Conservation (phyloP, 1,140 invertebrate species). For the Drosophila biarmipes region DNA sequence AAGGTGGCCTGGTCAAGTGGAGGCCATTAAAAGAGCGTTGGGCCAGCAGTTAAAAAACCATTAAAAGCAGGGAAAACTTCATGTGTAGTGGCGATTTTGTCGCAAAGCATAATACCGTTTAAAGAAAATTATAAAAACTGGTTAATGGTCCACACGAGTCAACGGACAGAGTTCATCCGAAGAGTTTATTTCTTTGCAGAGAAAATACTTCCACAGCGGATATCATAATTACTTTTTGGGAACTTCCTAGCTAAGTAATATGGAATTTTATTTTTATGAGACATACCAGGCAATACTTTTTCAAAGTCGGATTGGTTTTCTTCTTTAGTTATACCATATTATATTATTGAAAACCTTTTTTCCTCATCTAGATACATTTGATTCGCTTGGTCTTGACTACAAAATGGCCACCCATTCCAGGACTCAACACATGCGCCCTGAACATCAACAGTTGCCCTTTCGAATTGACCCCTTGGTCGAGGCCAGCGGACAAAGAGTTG, state of each 20-base stretch:
- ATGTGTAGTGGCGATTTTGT: slow-evolving; percentile 28
- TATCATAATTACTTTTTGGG: slow-evolving; percentile 51
- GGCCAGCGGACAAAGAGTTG: slow-evolving; percentile 24
- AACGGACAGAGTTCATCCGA: slow-evolving; percentile 62
- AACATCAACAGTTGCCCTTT: slow-evolving; percentile 57
- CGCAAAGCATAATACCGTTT: slow-evolving; percentile 58
- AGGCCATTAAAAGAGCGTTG: slow-evolving; percentile 63
- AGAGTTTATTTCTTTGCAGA: slow-evolving; percentile 25
- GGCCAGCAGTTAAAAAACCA: slow-evolving; percentile 63
- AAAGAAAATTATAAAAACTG: slow-evolving; percentile 45
- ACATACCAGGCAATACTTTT: neutral
- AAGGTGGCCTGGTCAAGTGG: slow-evolving; percentile 58
- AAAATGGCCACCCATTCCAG: slow-evolving; percentile 58
- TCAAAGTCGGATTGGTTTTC: neutral
- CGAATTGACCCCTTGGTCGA: slow-evolving; percentile 54
- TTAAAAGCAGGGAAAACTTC: slow-evolving; percentile 47
- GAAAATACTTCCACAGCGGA: slow-evolving; percentile 49
- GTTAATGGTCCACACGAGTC: slow-evolving; percentile 71
- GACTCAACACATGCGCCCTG: slow-evolving; percentile 62
- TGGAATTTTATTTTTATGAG: neutral
- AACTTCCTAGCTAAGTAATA: neutral
- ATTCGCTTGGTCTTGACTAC: slow-evolving; percentile 24
- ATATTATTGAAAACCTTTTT: slow-evolving; percentile 10
- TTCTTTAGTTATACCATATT: neutral
- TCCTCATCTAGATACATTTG: slow-evolving; percentile 13